Percentiles rank a stretch among this genome's conserved stretches.
phyloP scores from a whole-genome alignment of 2,113 vertebrate species.

The Pygoscelis adeliae region DNA sequence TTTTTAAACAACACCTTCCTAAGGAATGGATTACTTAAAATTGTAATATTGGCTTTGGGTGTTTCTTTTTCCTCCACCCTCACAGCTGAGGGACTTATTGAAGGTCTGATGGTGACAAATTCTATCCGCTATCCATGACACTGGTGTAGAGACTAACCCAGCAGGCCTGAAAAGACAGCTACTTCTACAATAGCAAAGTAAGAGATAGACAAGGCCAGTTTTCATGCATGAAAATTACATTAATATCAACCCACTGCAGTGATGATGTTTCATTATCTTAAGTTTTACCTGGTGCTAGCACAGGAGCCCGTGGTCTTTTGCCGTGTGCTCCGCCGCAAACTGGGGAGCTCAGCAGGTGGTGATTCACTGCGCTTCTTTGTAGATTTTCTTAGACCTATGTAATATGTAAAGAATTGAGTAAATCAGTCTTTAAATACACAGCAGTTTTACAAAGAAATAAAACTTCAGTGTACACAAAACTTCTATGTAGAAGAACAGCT shows the following conservation, averaged over 20 bases:
- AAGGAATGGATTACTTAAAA: not conserved
- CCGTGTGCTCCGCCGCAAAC: constrained; percentile 98
- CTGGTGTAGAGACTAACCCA: not conserved
- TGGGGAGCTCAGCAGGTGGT: constrained; percentile 99
- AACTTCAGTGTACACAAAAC: not conserved
- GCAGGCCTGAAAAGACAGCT: not conserved
- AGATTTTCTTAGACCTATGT: constrained; percentile 93
- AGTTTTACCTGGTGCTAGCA: constrained; percentile 95
- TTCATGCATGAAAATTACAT: not conserved
- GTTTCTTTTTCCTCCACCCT: not conserved
- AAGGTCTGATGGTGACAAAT: not conserved
- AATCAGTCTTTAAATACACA: not conserved
- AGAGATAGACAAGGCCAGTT: not conserved
- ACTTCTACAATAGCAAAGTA: not conserved
- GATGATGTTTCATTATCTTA: not conserved
- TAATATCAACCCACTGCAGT: not conserved
- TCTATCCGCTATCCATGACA: not conserved
- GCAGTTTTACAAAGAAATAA: not conserved
- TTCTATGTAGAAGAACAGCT: not conserved
- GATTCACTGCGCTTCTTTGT: constrained; percentile 99
- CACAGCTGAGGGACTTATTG: not conserved
- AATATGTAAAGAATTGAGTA: not conserved
- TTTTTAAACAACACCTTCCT: not conserved
- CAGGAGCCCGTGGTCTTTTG: constrained; percentile 99
- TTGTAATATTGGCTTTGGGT: not conserved